Evolutionary conservation across 2,113 vertebrate species (phyloP), one percentile per base, ranked within the genome.

Genomic region (Semnopithecus entellus): DNA sequence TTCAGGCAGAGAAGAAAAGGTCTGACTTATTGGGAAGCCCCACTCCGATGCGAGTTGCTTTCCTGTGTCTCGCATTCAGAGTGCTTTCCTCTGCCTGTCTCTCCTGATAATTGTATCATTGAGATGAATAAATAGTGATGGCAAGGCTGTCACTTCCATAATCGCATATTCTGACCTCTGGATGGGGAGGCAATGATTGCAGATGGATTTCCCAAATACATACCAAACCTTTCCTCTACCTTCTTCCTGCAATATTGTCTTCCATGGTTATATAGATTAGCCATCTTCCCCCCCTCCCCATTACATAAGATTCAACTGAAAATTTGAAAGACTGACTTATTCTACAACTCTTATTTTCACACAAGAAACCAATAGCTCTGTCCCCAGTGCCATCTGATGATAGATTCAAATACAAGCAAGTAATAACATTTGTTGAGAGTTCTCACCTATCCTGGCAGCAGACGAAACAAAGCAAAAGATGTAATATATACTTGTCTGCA

Each of bases 121-220:
- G 12, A 61, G 70, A 76, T 95, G 85, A 95, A 82, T 97, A 97
- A 95, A 78, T 83, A 70, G 81, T 93, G 92, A 96, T 98, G 98
- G 94, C 94, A 98, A 91, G 88, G 88, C 96, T 96, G 59, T 88
- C 88, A 92, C 97, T 97, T 97, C 73, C 93, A 97, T 95, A 97
- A 98, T 98, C 79, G 43, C 75, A 89, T 96, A 57, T 96, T 40
- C 95, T 98, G 98, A 98, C 92, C 93, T 94, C 96, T 96, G 64
- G 57, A 95, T 1, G 0, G 52, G 50, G 68, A 40, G 40, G 27
- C 9, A 32, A 18, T 84, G 48, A 27, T n/a, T 81, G 48, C 64
- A 94, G 22, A 95, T 85, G 9, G 45, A 88, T 40, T 94, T 17
- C n/a, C 25, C 61, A 59, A 82, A 87, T 20, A 22, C 18, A 40